phyloP scores from a whole-genome alignment of 2,888 invertebrate genomes.

The Liodrosophila aerea region DNA sequence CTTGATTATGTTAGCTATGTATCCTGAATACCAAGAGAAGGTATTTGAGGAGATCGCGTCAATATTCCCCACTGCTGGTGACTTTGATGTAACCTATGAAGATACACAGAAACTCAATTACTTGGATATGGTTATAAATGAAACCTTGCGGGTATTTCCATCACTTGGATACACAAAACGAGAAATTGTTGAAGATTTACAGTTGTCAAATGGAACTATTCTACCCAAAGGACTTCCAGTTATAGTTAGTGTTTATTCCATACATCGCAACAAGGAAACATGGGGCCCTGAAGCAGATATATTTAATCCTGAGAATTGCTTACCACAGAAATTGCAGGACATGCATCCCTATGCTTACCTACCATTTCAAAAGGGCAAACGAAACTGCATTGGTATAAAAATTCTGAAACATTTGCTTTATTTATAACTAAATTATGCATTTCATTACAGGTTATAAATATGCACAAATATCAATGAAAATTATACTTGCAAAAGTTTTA shows the following conservation, averaged over 20 bases:
- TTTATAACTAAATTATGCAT: not conserved
- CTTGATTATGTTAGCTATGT: constrained; percentile 71
- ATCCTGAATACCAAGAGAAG: constrained; percentile 68
- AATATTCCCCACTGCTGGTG: constrained; percentile 51
- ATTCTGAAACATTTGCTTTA: not conserved
- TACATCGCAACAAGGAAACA: constrained; percentile 71
- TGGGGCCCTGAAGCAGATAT: constrained; percentile 77
- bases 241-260: constrained; percentile 67
- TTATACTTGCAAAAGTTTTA: constrained; percentile 68
- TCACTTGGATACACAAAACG: constrained; percentile 64
- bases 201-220: constrained; percentile 64
- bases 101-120: constrained; percentile 70
- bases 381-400: constrained; percentile 75
- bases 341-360: constrained; percentile 77
- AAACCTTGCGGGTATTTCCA: constrained; percentile 75
- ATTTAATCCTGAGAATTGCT: constrained; percentile 80
- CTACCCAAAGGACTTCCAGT: constrained; percentile 71
- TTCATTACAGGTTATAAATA: constrained; percentile 73
- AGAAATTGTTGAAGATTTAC: constrained; percentile 51
- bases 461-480: constrained; percentile 65
- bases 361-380: constrained; percentile 78
- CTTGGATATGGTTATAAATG: constrained; percentile 77
- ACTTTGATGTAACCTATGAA: constrained; percentile 60
- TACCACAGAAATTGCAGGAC: constrained; percentile 66
- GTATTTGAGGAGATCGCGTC: constrained; percentile 64